Evolutionary conservation across 2,113 vertebrate species (phyloP).

Genomic region (Empidonax alnorum): DNA sequence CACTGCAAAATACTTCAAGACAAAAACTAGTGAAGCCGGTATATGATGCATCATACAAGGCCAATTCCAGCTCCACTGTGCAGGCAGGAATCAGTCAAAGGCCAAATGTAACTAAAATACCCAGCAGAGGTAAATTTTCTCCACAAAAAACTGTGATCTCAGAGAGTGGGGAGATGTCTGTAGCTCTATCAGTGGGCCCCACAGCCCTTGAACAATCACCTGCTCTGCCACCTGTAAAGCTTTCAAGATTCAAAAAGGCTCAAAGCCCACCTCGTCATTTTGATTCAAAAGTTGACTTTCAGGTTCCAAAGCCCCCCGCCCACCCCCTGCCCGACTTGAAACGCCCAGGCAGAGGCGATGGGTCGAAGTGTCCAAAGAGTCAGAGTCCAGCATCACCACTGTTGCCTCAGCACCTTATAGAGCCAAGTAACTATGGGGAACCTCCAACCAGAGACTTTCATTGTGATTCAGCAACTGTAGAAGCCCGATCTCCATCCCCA

Average conservation of each 20-base stretch:
- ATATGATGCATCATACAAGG: constrained; percentile 61
- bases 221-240: constrained; percentile 75
- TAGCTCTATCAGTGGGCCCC: constrained; percentile 15
- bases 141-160: constrained; percentile 74
- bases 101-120: constrained; percentile 80
- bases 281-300: constrained; percentile 64
- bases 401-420: constrained; percentile 68
- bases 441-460: constrained; percentile 80
- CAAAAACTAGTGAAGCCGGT: constrained; percentile 77
- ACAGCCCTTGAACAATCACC: constrained; percentile 75
- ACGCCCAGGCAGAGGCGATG: constrained; percentile 51
- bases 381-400: constrained; percentile 69
- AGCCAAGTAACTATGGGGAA: constrained; percentile 70
- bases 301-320: constrained; percentile 63
- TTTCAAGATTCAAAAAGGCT: constrained; percentile 78
- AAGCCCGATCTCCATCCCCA: constrained; percentile 77
- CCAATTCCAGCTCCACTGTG: constrained; percentile 63
- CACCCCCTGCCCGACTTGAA: constrained; percentile 58
- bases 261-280: constrained; percentile 66
- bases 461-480: constrained; percentile 70
- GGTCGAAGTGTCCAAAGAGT: constrained; percentile 66
- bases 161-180: constrained; percentile 23
- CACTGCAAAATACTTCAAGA: constrained; percentile 62
- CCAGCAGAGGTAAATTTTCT: constrained; percentile 78
- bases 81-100: constrained; percentile 68